Conservation (phyloP, 2,113 vertebrate genomes). For the Ondatra zibethicus region DNA sequence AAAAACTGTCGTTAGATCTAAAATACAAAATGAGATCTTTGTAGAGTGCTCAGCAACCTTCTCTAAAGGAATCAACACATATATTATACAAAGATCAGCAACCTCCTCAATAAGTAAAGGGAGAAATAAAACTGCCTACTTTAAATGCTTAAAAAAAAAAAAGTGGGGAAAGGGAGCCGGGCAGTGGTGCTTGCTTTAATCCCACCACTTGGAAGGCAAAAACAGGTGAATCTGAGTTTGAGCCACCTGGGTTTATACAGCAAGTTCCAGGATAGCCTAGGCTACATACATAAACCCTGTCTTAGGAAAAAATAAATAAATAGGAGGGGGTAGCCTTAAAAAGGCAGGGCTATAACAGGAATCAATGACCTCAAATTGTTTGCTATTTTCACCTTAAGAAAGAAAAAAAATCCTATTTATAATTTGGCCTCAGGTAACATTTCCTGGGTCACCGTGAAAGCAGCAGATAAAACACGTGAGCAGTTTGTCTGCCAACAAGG, state of each 20-base stretch:
- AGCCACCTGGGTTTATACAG: not conserved
- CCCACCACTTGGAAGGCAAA: not conserved
- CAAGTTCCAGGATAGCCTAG: not conserved
- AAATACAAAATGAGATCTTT: conserved; percentile 57
- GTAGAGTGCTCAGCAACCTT: not conserved
- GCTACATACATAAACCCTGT: not conserved
- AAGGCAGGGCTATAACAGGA: not conserved
- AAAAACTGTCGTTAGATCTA: conserved; percentile 21
- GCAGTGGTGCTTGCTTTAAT: not conserved
- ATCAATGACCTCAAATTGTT: conserved; percentile 20
- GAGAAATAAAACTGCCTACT: conserved; percentile 38
- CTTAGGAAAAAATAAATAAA: not conserved
- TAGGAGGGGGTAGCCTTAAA: not conserved
- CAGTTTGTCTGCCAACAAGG: conserved; percentile 58
- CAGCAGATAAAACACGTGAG: conserved; percentile 59
- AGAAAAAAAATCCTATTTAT: conserved; percentile 22
- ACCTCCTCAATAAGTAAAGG: conserved; percentile 46
- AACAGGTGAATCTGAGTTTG: not conserved
- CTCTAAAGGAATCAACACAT: conserved; percentile 9
- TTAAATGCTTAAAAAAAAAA: conserved; percentile 28
- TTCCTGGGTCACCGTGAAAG: conserved; percentile 61
- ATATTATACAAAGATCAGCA: conserved; percentile 38
- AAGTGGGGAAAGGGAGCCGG: not conserved
- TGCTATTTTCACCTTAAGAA: conserved; percentile 6
- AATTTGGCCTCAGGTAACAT: conserved; percentile 63